phyloP scores from a whole-genome alignment of 1,140 invertebrate genomes.

The Drosophila triauraria region DNA sequence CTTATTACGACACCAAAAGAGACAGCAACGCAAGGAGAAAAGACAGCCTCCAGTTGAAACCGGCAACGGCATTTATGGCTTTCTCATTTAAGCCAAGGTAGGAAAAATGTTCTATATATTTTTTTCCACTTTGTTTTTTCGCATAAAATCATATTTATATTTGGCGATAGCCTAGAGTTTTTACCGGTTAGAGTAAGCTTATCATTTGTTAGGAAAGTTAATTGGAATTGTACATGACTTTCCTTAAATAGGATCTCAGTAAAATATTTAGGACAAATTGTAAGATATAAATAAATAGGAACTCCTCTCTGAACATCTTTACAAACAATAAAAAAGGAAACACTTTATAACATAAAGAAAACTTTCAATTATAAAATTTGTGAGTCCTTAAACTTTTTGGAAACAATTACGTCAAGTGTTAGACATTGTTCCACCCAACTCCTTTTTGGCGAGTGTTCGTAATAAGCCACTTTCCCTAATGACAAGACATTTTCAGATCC shows the following conservation, averaged over 20 bases:
- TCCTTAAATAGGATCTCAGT: neutral
- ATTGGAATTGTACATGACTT: conserved; percentile 10
- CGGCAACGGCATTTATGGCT: neutral
- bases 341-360: conserved; percentile 12
- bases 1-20: conserved; percentile 67
- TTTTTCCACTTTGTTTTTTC: neutral
- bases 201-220: conserved; percentile 11
- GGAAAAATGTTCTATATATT: neutral
- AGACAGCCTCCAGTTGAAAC: conserved; percentile 43
- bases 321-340: conserved; percentile 15
- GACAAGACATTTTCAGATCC: conserved; percentile 58
- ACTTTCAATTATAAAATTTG: conserved; percentile 38
- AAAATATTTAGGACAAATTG: neutral
- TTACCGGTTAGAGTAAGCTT: conserved; percentile 20
- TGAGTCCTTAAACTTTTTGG: conserved; percentile 28
- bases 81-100: conserved; percentile 10
- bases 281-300: neutral
- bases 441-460: conserved; percentile 13
- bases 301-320: neutral
- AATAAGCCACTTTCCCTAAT: conserved; percentile 58
- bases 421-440: conserved; percentile 23
- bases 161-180: neutral
- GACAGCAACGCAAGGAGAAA: conserved; percentile 1
- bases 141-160: conserved; percentile 28
- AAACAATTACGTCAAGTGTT: conserved; percentile 49